Evolutionary conservation across 2,113 vertebrate species (phyloP), one percentile per base, ranked within the genome.

Genomic region (Pipra filicauda): DNA sequence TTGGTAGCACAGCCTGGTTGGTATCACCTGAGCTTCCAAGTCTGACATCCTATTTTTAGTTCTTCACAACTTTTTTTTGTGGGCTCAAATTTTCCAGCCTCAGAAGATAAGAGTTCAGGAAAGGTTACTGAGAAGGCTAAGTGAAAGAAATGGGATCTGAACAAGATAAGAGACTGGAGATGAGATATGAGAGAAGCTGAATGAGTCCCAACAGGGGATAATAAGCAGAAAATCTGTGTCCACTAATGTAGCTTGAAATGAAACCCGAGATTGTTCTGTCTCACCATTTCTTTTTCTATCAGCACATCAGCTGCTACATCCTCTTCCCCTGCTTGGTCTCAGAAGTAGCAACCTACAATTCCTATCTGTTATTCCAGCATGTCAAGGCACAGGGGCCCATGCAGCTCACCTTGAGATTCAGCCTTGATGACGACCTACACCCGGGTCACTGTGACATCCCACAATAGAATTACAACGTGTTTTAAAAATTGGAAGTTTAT

Each of bases 101-200:
- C 31, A 9, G 72, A 83, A 79, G 57, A 79, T 2, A 6, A 5
- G 43, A 83, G 43, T 66, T 86, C 77, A 94, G 67, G 62, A 95
- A 54, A 55, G 64, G 69, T 67, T 92, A 79, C 86, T 49, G 39
- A 87, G 69, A 87, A 86, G 37, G 62, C 43, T 48, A 75, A 79
- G 43, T 75, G 72, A 87, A 89, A 83, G 57, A 94, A 94, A 94
- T 52, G 24, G 75, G 31, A 93, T 86, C 89, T 48, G 73, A 92
- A 92, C 41, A 72, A 89, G 76, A 35, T 83, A 89, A 78, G 73
- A 74, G 64, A 77, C n/a, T 67, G 57, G n/a, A 85, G 51, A 88
- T 49, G 24, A 77, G 66, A 74, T 65, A 84, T 21, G 31, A 81
- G 44, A 83, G 51, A 86, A 71, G 62, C 12, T 86, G 66, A 79